Evolutionary conservation across 1,140 invertebrate species (phyloP), one percentile per base, ranked within the genome.

Genomic region (Paracyclopina nana): DNA sequence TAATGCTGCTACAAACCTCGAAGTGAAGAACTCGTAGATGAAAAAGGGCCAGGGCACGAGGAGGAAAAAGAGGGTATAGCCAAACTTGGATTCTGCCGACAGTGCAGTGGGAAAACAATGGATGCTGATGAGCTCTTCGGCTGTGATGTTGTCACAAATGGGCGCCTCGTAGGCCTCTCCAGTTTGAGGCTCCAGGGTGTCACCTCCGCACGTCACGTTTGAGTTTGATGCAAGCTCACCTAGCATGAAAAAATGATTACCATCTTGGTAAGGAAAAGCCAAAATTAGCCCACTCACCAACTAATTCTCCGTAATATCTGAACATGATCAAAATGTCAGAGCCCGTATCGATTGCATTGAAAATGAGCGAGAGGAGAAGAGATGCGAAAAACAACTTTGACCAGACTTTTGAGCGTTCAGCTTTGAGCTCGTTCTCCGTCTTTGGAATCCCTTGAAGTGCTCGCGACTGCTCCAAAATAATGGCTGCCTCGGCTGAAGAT

Each of bases 41-140:
- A 50, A 50, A 30, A 50, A 50, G n/a, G 48, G 48, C 48, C 48
- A 50, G 9, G 48, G 48, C 16, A 50, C 48, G 4, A 50, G 48
- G 30, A 50, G 14, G 24, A 50, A 50, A 24, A 50, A 50, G 2
- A 50, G 16, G 4, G 48, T 50, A 24, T 50, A 50, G 14, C 48
- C 48, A 40, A 50, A 50, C 16, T 50, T 50, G 14, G 29, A 38
- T 18, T 38, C 25, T 3, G 48, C 29, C 22, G 42, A 44, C 14
- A 44, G 42, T 5, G 42, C 42, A 25, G 14, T 20, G 3, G 42
- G 42, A 44, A 44, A 25, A 22, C 42, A 44, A 18, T 44, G 42
- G 24, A 44, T 44, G n/a, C 16, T 20, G 24, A 44, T 44, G 14
- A 22, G 42, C 24, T 44, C 42, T 5, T 25, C 12, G 24, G 2